These are phyloP conservation scores for Ifrita kowaldi DNA, from an alignment of 2,113 vertebrate species.

Conservation along the genomic window DNA sequence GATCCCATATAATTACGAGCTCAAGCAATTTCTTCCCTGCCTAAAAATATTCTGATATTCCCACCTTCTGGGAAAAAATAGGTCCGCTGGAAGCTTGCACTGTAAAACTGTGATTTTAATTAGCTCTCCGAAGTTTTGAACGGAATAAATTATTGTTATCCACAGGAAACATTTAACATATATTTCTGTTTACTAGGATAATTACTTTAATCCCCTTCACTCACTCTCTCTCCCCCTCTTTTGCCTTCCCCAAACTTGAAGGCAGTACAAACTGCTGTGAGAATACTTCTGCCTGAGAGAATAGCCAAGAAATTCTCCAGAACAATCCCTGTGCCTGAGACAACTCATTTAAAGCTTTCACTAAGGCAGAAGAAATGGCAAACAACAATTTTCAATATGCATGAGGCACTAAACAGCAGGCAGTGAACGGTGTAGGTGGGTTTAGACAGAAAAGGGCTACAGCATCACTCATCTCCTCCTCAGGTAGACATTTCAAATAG, in stretches of 20 bases:
- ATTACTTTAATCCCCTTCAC: not conserved
- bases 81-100: not conserved
- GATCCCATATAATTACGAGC: not conserved
- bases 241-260: not conserved
- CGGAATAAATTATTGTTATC: constrained; percentile 1
- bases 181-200: not conserved
- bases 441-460: not conserved
- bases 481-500: not conserved
- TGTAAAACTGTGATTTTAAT: not conserved
- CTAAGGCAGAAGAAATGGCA: not conserved
- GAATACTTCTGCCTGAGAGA: not conserved
- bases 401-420: not conserved
- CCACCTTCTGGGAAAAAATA: not conserved
- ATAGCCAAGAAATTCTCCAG: not conserved
- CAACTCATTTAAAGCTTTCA: not conserved
- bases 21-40: not conserved
- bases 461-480: not conserved
- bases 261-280: not conserved
- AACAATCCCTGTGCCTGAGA: not conserved
- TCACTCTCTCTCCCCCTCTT: not conserved
- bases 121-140: not conserved
- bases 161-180: not conserved
- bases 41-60: not conserved
- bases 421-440: not conserved
- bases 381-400: not conserved